Percentiles rank a stretch among this genome's conserved stretches.
These are phyloP conservation scores for Acanthaster planci DNA, from an alignment of 35 echinoderm and acorn worm species.

Conservation along the genomic window DNA sequence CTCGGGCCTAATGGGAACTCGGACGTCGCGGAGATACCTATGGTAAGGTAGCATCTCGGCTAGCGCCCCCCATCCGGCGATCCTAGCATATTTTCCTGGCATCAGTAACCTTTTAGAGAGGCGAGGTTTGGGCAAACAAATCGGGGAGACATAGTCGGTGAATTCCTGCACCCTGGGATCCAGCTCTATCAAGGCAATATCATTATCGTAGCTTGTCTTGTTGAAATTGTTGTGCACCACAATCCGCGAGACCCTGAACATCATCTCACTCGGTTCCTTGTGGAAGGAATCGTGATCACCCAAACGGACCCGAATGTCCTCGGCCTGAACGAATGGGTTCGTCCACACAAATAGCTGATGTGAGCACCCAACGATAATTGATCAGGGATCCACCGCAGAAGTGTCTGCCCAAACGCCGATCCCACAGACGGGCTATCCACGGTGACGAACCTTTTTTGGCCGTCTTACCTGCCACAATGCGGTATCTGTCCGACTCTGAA, in stretches of 20 bases:
- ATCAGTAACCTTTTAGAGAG: slow-evolving; percentile 47
- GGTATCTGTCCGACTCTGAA: not conserved
- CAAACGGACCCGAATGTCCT: slow-evolving; percentile 57
- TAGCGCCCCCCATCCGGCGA: slow-evolving; percentile 72
- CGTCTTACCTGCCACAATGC: slow-evolving; percentile 52
- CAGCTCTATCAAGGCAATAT: slow-evolving; percentile 73
- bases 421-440: slow-evolving; percentile 91
- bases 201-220: slow-evolving; percentile 45
- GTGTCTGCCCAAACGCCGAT: slow-evolving; percentile 11
- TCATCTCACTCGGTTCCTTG: slow-evolving; percentile 60
- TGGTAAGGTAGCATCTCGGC: not conserved
- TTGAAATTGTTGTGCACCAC: slow-evolving; percentile 24
- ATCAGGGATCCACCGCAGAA: slow-evolving; percentile 77
- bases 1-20: slow-evolving; percentile 47
- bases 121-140: slow-evolving; percentile 71
- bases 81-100: slow-evolving; percentile 28
- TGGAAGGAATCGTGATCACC: slow-evolving; percentile 67
- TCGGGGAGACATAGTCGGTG: slow-evolving; percentile 72
- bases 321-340: not conserved
- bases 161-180: slow-evolving; percentile 54
- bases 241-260: slow-evolving; percentile 55
- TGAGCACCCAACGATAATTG: slow-evolving; percentile 85
- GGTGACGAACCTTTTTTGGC: slow-evolving; percentile 65
- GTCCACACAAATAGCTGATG: slow-evolving; percentile 75
- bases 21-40: slow-evolving; percentile 70